Evolutionary conservation across 2,797 vertebrate species (phyloP).

Genomic region (Triplophysa yarkandensis): DNA sequence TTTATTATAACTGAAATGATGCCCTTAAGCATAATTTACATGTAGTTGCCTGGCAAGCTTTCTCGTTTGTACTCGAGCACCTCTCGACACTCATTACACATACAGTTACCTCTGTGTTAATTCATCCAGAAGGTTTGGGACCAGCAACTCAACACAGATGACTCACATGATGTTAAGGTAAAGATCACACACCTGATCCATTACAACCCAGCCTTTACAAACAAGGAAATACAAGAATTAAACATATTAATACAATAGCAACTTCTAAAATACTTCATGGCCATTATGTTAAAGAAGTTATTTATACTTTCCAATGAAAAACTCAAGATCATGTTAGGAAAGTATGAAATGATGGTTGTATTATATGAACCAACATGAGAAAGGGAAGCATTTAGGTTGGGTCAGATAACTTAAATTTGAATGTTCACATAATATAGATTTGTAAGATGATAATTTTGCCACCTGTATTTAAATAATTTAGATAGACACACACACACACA

Average conservation of each 20-base stretch:
- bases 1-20: slow-evolving; percentile 25
- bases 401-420: no score
- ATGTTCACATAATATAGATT: no score
- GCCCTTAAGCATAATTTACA: slow-evolving; percentile 42
- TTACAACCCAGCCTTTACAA: neutral
- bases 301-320: no score
- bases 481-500: no score
- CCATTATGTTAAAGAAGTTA: slow-evolving; percentile 29
- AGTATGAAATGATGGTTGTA: no score
- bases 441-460: no score
- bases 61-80: neutral
- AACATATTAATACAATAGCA: no score
- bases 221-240: neutral
- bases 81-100: slow-evolving; percentile 13
- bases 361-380: no score
- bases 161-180: neutral
- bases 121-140: neutral
- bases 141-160: neutral
- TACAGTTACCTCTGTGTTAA: slow-evolving; percentile 11
- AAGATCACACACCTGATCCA: neutral
- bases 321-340: no score
- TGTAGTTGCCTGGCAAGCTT: slow-evolving; percentile 44
- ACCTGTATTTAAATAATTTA: no score
- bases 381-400: no score
- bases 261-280: neutral